Evolutionary conservation across 2,888 invertebrate genomes (phyloP).

Genomic region (Euzophera pinguis): DNA sequence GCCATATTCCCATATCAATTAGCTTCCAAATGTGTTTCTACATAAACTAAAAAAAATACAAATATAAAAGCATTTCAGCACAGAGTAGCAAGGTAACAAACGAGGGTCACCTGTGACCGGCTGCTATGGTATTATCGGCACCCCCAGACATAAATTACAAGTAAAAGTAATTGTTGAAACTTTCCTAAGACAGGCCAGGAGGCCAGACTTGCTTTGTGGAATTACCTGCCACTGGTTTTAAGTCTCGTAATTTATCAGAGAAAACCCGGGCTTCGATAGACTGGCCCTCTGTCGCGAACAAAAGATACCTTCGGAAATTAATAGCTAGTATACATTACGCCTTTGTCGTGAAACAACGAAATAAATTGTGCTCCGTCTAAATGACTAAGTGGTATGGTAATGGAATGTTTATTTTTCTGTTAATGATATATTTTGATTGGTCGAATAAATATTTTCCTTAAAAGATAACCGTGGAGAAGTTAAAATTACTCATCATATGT

Average conservation of each 20-base stretch:
- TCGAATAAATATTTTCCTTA: no score
- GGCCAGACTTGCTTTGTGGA: constrained; percentile 64
- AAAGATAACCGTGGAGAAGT: no score
- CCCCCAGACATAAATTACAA: constrained; percentile 70
- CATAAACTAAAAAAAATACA: no score
- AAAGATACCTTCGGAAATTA: constrained; percentile 13
- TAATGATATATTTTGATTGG: no score
- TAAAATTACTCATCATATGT: no score
- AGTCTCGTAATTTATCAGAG: constrained; percentile 82
- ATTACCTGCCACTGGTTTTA: constrained; percentile 83
- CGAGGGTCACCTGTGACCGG: constrained; percentile 64
- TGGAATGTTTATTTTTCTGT: not conserved
- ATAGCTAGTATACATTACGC: constrained; percentile 11
- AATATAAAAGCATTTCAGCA: no score
- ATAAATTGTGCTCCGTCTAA: constrained; percentile 6
- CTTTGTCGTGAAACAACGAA: constrained; percentile 9
- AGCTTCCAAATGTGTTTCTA: no score
- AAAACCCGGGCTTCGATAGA: constrained; percentile 55
- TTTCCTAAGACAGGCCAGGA: constrained; percentile 61
- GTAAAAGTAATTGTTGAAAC: constrained; percentile 75
- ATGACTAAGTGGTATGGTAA: constrained; percentile 7
- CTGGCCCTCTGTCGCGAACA: constrained; percentile 21
- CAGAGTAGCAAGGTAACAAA: constrained; percentile 41
- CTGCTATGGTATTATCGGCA: constrained; percentile 62
- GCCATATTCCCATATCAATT: no score